Conservation (phyloP, 1,140 invertebrate species). For the Schlechtendalia chinensis region DNA sequence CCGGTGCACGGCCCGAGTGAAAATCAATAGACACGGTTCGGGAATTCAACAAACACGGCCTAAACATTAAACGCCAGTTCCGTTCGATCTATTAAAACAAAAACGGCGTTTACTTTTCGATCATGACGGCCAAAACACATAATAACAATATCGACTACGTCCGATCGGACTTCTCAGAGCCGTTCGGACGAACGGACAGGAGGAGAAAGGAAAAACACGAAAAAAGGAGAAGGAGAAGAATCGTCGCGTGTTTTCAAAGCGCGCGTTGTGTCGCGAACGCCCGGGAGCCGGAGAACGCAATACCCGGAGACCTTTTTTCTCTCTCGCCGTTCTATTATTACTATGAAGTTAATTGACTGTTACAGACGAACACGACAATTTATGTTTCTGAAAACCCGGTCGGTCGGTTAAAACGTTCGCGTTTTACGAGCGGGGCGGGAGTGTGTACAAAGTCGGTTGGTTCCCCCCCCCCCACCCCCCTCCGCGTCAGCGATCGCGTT, state of each 20-base stretch:
- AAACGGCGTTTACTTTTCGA: not conserved
- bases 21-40: not conserved
- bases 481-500: too few relatives aligned
- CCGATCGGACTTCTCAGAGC: not conserved
- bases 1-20: not conserved
- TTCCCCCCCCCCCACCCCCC: too few relatives aligned
- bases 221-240: too few relatives aligned
- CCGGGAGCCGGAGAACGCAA: too few relatives aligned
- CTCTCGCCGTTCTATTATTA: slow-evolving; percentile 22
- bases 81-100: slow-evolving; percentile 9
- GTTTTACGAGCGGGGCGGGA: not conserved
- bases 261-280: slow-evolving; percentile 16
- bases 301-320: slow-evolving; percentile 4
- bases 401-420: slow-evolving; percentile 16
- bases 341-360: slow-evolving; percentile 30
- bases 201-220: not conserved
- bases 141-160: not conserved
- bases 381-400: slow-evolving; percentile 30
- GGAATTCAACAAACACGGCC: slow-evolving; percentile 21
- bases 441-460: not conserved
- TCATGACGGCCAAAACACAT: not conserved
- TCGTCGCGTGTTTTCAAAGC: slow-evolving; percentile 19
- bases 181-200: not conserved
- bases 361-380: slow-evolving; percentile 31
- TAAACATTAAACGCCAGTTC: not conserved